These are phyloP conservation scores for Prochilodus magdalenae DNA, from an alignment of 2,113 vertebrate species.

Conservation along the genomic window DNA sequence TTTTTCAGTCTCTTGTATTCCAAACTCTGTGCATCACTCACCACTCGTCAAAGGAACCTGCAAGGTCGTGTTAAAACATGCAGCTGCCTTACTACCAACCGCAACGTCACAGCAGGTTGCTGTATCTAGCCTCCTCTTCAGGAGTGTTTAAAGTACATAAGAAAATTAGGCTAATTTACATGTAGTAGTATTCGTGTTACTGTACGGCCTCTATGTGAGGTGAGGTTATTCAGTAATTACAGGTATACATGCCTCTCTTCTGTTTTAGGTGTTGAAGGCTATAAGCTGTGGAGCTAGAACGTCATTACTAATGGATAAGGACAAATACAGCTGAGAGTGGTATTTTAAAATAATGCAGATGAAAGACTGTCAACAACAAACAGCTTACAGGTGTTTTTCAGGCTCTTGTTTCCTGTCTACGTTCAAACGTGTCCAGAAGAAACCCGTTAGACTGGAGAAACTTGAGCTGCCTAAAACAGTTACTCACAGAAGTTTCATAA, in stretches of 20 bases:
- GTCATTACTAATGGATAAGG: background rate
- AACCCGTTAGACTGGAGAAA: conserved; percentile 76
- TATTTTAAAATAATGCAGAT: background rate
- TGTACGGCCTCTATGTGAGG: background rate
- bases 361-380: background rate
- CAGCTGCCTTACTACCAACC: background rate
- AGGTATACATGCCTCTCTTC: background rate
- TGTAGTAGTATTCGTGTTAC: background rate
- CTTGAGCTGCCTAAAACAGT: conserved; percentile 70
- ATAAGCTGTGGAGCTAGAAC: background rate
- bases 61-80: conserved; percentile 3
- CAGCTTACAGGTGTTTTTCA: conserved; percentile 11
- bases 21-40: background rate
- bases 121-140: background rate
- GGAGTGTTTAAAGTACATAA: background rate
- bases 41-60: background rate
- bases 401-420: background rate
- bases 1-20: background rate
- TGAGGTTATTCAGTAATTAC: background rate
- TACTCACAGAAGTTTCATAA: conserved; percentile 66
- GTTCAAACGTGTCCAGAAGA: conserved; percentile 22
- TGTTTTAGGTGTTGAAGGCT: background rate
- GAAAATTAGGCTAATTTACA: background rate
- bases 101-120: background rate
- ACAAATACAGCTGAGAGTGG: background rate